Evolutionary conservation across 2,888 invertebrate species (phyloP), one percentile per base, ranked within the genome.

Genomic region (Rugalucina vietnamica): DNA sequence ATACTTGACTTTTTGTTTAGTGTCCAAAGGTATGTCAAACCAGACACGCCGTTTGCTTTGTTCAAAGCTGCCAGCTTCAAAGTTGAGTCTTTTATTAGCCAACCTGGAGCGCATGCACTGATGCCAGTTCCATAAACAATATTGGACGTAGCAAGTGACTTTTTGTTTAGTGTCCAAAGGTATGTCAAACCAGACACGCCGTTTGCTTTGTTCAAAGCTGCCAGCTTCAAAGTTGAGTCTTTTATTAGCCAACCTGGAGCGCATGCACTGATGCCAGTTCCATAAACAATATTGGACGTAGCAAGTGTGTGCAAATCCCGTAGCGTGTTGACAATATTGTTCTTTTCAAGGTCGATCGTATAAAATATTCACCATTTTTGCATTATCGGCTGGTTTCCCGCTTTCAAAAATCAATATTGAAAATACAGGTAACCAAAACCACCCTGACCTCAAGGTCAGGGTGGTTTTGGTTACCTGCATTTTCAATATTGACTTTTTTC

Each of bases 241-340:
- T 79, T 73, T 24, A 79, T 79, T 21, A 29, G 34, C 21, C 27
- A 39, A 3, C n/a, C 27, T 14, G 73, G 65, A n/a, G 65, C 37
- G 27, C 79, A 79, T 21, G 73, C 73, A 27, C 60, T 60, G 34
- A 79, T 73, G 12, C 79, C 79, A 12, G 72, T 73, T 14, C 79
- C 73, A 43, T 73, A 79, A 2, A 79, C 73, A 32, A 79, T 79
- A 37, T 79, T 8, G 10, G 43, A 43, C 18, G 8, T 18, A 18
- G 43, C 10, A 43, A 43, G 18, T 8, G 54, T 54, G 4, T 54
- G 54, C 3, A 54, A 21, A 8, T 8, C 10, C 4, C 54, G 21
- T 4, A 54, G 54, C 18, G 43, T 43, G 43, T 43, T 43, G 43
- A 43, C 43, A 43, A 43, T 18, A 43, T 12, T 43, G 18, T 43